Percentiles rank a stretch among this genome's conserved stretches.
These are phyloP conservation scores for Aphelinus atriplicis DNA, from an alignment of 1,140 invertebrate species.

Conservation along the genomic window DNA sequence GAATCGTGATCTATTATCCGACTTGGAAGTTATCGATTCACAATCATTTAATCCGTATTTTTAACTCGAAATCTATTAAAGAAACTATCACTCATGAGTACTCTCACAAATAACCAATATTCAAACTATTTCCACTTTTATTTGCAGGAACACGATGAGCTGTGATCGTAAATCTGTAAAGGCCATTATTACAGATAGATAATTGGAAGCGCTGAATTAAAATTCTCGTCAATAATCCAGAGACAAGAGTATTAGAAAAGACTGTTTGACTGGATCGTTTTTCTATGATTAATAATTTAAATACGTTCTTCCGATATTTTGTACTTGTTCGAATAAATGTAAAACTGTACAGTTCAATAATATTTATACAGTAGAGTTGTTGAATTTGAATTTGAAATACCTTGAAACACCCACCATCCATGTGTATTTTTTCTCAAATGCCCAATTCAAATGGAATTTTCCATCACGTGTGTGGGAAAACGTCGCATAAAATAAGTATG, in stretches of 20 bases:
- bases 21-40: not conserved
- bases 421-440: too few relatives aligned
- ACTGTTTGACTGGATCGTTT: not conserved
- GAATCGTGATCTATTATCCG: not conserved
- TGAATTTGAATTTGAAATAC: too few relatives aligned
- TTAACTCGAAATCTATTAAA: not conserved
- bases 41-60: not conserved
- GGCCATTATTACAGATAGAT: not conserved
- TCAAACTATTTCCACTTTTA: constrained; percentile 38
- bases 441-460: too few relatives aligned
- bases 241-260: not conserved
- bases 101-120: constrained; percentile 10
- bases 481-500: too few relatives aligned
- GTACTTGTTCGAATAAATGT: constrained; percentile 12
- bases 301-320: constrained; percentile 21
- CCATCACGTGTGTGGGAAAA: too few relatives aligned
- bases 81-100: not conserved
- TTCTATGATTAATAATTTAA: not conserved
- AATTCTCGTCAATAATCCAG: too few relatives aligned
- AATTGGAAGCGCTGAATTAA: not conserved
- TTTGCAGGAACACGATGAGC: constrained; percentile 72
- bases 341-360: constrained; percentile 16
- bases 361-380: too few relatives aligned
- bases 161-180: constrained; percentile 63
- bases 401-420: too few relatives aligned